These are phyloP conservation scores for Cuculus canorus DNA, from an alignment of 2,797 vertebrate species.

Conservation along the genomic window DNA sequence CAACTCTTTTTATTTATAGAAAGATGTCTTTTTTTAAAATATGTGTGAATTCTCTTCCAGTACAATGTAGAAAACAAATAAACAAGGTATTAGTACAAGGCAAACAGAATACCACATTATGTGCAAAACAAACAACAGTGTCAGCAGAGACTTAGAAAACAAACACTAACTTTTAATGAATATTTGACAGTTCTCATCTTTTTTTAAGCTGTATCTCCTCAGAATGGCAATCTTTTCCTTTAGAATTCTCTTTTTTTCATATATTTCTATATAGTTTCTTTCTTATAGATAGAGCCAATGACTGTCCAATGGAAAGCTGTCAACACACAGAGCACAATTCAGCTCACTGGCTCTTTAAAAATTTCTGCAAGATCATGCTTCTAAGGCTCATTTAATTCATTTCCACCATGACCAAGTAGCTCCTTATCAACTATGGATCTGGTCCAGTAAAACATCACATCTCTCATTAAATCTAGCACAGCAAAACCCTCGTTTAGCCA, in stretches of 20 bases:
- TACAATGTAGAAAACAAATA: neutral
- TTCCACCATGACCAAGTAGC: neutral
- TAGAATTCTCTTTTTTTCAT: neutral
- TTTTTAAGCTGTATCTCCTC: neutral
- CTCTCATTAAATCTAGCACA: neutral
- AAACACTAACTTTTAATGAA: neutral
- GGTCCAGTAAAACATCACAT: neutral
- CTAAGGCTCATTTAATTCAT: neutral
- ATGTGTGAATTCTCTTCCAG: neutral
- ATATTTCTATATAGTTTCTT: neutral
- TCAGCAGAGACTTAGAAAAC: neutral
- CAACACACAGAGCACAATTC: neutral
- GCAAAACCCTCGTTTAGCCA: neutral
- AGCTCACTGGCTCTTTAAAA: neutral
- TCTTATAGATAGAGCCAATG: neutral
- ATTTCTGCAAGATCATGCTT: neutral
- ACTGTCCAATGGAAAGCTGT: neutral
- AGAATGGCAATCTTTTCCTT: neutral
- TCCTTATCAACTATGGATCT: neutral
- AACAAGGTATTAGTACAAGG: conserved; percentile 10
- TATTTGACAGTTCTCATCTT: neutral
- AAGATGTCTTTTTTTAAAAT: neutral
- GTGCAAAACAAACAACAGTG: neutral
- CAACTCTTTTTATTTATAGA: neutral
- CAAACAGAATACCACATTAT: neutral